These are phyloP conservation scores for Lateolabrax maculatus DNA, from an alignment of 2,797 vertebrate species.

Conservation along the genomic window DNA sequence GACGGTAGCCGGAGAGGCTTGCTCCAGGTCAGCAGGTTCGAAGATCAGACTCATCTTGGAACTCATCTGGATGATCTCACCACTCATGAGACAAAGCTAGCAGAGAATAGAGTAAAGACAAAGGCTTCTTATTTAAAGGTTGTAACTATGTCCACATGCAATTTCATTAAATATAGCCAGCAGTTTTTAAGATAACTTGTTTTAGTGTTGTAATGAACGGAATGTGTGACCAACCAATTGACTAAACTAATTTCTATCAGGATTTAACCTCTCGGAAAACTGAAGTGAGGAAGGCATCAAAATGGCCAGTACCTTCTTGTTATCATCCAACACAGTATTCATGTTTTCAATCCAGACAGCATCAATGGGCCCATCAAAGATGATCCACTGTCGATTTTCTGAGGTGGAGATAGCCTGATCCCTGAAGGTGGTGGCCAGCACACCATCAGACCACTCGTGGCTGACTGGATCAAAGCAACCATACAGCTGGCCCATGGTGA, in stretches of 20 bases:
- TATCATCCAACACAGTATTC: slow-evolving; percentile 97
- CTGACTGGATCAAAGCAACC: slow-evolving; percentile 94
- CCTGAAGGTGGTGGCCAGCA: slow-evolving; percentile 91
- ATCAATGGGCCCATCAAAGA: slow-evolving; percentile 97
- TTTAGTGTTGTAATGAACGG: not conserved
- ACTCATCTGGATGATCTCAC: slow-evolving; percentile 98
- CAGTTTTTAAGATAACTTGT: not conserved
- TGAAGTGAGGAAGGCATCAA: not conserved
- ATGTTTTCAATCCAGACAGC: slow-evolving; percentile 99
- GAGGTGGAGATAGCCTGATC: slow-evolving; percentile 89
- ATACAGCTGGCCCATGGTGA: slow-evolving; percentile 95
- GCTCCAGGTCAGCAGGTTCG: slow-evolving; percentile 93
- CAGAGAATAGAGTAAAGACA: slow-evolving; percentile 39
- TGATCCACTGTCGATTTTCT: slow-evolving; percentile 92
- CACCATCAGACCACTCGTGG: slow-evolving; percentile 94
- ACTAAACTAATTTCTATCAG: not conserved
- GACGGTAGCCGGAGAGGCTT: slow-evolving; percentile 96
- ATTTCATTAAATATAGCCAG: not conserved
- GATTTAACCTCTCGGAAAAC: not conserved
- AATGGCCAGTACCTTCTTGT: slow-evolving; percentile 90
- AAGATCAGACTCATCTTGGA: slow-evolving; percentile 97
- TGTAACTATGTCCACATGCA: not conserved
- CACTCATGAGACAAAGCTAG: slow-evolving; percentile 96
- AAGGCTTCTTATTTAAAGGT: not conserved
- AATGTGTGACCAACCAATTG: not conserved